phyloP scores from a whole-genome alignment of 2,797 vertebrate genomes.

The Tachyglossus aculeatus region DNA sequence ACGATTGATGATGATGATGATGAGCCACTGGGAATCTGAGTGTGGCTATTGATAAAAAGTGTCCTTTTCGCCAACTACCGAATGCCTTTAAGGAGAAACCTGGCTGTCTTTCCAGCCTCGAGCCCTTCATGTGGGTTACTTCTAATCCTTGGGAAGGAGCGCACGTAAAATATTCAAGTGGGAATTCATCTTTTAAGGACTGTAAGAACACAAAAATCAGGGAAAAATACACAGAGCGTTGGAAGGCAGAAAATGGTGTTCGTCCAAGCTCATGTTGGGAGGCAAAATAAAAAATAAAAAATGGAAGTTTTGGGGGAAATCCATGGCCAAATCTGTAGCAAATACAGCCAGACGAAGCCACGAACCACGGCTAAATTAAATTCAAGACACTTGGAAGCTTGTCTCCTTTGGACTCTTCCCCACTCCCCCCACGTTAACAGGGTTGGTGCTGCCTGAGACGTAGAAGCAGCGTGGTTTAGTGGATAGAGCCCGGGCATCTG shows the following conservation, averaged over 20 bases:
- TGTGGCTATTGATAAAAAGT: not conserved
- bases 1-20: too few relatives aligned
- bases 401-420: too few relatives aligned
- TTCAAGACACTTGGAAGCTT: constrained; percentile 38
- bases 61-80: not conserved
- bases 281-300: not conserved
- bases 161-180: not conserved
- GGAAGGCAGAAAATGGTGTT: constrained; percentile 6
- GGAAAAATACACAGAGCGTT: not conserved
- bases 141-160: not conserved
- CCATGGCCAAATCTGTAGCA: constrained; percentile 1
- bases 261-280: constrained; percentile 15
- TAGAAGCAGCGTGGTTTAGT: too few relatives aligned
- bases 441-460: too few relatives aligned
- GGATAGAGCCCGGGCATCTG: too few relatives aligned
- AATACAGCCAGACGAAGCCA: constrained; percentile 15
- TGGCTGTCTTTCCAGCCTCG: not conserved
- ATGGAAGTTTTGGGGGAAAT: too few relatives aligned
- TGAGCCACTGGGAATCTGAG: not conserved
- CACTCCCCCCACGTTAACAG: too few relatives aligned
- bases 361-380: constrained; percentile 36
- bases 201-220: not conserved
- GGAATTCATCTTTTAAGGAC: constrained; percentile 11
- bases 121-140: not conserved
- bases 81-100: constrained; percentile 11